phyloP scores from a whole-genome alignment of 2,888 invertebrate genomes.

The Cerceris rybyensis region DNA sequence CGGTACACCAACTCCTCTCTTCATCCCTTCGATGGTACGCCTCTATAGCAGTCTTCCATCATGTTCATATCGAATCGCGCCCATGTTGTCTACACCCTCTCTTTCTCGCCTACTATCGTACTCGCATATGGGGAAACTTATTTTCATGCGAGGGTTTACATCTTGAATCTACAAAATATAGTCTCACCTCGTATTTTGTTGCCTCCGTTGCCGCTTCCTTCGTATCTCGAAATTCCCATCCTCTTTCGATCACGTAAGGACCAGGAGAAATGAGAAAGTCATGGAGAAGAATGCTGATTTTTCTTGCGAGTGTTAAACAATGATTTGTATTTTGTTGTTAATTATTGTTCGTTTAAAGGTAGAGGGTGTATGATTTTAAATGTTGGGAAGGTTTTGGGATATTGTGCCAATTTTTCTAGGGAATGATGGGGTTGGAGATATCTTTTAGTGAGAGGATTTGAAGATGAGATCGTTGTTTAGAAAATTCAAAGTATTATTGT shows the following conservation, averaged over 20 bases:
- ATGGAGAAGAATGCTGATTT: too few relatives aligned
- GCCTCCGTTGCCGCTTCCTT: constrained; percentile 5
- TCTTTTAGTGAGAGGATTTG: too few relatives aligned
- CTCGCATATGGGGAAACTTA: constrained; percentile 70
- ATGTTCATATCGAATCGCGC: constrained; percentile 62
- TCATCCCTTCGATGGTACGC: constrained; percentile 9
- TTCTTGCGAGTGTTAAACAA: too few relatives aligned
- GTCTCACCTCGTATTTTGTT: constrained; percentile 22
- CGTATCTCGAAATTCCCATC: constrained; percentile 26
- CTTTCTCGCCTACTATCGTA: constrained; percentile 39
- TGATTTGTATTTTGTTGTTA: too few relatives aligned
- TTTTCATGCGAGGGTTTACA: constrained; percentile 68
- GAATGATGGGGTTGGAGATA: too few relatives aligned
- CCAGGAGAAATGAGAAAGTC: too few relatives aligned
- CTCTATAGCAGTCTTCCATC: constrained; percentile 61
- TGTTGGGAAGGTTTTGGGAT: too few relatives aligned
- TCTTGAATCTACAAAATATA: constrained; percentile 69
- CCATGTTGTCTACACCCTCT: constrained; percentile 50
- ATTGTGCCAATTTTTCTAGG: too few relatives aligned
- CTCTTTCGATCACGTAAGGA: neutral
- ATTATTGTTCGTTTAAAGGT: too few relatives aligned
- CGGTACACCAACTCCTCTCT: constrained; percentile 41
- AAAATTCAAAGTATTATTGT: too few relatives aligned
- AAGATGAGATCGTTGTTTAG: too few relatives aligned
- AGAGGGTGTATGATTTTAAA: too few relatives aligned